Evolutionary conservation across 2,113 vertebrate species (phyloP).

Genomic region (Symphodus melops): DNA sequence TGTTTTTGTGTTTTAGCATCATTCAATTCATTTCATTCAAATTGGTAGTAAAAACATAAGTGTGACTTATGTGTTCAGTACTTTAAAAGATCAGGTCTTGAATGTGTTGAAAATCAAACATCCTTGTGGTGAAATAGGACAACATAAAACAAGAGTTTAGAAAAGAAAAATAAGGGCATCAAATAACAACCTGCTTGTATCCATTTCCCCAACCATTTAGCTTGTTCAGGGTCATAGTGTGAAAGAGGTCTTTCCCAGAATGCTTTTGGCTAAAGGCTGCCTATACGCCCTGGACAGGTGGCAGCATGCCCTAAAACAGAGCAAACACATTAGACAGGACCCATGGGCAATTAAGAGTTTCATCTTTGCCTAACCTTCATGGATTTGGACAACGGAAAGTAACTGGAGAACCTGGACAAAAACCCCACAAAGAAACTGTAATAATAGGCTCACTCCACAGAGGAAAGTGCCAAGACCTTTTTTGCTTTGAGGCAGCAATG

Average conservation of each 20-base stretch:
- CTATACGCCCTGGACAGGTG: not conserved
- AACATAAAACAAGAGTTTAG: not conserved
- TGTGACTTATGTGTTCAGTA: slow-evolving; percentile 5
- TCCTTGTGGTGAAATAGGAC: not conserved
- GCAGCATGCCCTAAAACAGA: not conserved
- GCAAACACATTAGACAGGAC: not conserved
- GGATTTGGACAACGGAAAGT: not conserved
- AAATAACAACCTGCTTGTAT: not conserved
- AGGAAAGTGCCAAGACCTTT: slow-evolving; percentile 10
- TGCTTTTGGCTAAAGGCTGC: not conserved
- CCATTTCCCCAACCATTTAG: slow-evolving; percentile 9
- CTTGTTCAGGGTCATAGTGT: not conserved
- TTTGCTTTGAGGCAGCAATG: slow-evolving; percentile 19
- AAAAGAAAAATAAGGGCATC: not conserved
- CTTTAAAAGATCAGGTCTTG: not conserved
- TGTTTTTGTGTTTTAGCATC: not conserved
- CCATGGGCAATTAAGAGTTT: not conserved
- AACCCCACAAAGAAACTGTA: not conserved
- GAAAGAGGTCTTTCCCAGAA: not conserved
- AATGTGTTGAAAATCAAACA: slow-evolving; percentile 6
- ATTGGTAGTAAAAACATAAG: slow-evolving; percentile 5
- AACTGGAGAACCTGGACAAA: not conserved
- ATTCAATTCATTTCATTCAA: slow-evolving; percentile 1
- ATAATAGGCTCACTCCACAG: not conserved
- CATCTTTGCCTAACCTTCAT: not conserved